Conservation (phyloP, 2,888 invertebrate genomes). For the Pristionchus maxplancki region DNA sequence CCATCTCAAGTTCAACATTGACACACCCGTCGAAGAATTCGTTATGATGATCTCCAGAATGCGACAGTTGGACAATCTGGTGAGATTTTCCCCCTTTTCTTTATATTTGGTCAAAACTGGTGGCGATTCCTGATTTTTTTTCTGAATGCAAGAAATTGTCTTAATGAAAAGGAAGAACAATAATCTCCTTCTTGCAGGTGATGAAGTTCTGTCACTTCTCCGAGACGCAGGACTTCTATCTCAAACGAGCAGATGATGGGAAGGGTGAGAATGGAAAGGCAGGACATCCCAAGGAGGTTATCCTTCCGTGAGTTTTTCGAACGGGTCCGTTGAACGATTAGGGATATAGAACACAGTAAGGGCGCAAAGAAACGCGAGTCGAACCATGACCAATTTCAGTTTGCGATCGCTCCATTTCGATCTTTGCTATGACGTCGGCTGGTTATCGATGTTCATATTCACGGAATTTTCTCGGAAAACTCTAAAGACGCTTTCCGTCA, state of each 20-base stretch:
- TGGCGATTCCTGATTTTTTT: background rate
- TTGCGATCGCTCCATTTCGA: conserved; percentile 26
- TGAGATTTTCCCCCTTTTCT: no score
- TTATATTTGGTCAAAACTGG: no score
- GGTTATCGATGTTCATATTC: background rate
- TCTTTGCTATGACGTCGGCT: background rate
- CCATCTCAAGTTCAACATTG: background rate
- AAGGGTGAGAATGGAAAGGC: background rate
- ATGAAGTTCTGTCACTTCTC: conserved; percentile 17
- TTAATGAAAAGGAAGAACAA: no score
- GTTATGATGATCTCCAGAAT: background rate
- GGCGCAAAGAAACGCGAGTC: no score
- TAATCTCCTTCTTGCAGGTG: conserved; percentile 4
- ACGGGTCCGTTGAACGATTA: no score
- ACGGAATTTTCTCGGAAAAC: background rate
- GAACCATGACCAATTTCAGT: background rate
- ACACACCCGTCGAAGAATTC: background rate
- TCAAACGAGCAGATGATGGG: background rate
- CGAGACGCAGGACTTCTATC: background rate
- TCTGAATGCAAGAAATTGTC: no score
- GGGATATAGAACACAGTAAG: no score
- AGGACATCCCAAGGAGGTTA: background rate
- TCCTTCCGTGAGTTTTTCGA: background rate
- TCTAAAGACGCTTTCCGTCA: background rate
- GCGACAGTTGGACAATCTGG: background rate